Evolutionary conservation across 2,888 invertebrate species (phyloP).

Genomic region (Tiliacea aurago): DNA sequence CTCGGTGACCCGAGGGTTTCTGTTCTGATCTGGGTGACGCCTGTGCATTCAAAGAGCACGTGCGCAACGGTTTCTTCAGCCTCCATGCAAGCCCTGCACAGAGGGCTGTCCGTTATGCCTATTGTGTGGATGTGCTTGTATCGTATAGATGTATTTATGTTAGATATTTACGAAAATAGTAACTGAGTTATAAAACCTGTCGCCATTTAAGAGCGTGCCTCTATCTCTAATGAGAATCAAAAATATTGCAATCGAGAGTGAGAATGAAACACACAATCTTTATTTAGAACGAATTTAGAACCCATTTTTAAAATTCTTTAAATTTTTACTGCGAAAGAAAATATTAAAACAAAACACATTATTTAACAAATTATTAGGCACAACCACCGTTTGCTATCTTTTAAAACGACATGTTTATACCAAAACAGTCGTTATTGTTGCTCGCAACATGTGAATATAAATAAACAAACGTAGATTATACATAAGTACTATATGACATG

Average conservation of each 20-base stretch:
- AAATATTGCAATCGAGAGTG: conserved; percentile 1
- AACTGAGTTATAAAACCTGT: not conserved
- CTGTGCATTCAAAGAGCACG: too few relatives aligned
- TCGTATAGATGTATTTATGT: too few relatives aligned
- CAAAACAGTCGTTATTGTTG: conserved; percentile 57
- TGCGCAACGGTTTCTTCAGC: too few relatives aligned
- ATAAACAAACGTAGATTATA: conserved; percentile 35
- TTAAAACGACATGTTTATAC: conserved; percentile 57
- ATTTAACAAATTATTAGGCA: conserved; percentile 6
- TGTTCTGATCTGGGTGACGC: too few relatives aligned
- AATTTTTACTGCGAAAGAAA: not conserved
- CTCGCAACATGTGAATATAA: conserved; percentile 53
- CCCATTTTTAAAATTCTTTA: too few relatives aligned
- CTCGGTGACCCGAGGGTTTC: too few relatives aligned
- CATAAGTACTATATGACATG: conserved; percentile 38
- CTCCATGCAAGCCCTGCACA: too few relatives aligned
- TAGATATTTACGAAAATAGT: not conserved
- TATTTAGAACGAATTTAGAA: not conserved
- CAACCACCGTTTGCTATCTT: conserved; percentile 38
- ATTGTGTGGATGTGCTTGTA: too few relatives aligned
- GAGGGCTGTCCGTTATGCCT: too few relatives aligned
- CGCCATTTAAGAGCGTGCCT: not conserved
- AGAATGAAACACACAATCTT: not conserved
- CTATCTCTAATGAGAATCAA: not conserved
- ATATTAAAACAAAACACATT: not conserved